Conservation (phyloP, 2,888 invertebrate species). For the Torymus texanus region DNA sequence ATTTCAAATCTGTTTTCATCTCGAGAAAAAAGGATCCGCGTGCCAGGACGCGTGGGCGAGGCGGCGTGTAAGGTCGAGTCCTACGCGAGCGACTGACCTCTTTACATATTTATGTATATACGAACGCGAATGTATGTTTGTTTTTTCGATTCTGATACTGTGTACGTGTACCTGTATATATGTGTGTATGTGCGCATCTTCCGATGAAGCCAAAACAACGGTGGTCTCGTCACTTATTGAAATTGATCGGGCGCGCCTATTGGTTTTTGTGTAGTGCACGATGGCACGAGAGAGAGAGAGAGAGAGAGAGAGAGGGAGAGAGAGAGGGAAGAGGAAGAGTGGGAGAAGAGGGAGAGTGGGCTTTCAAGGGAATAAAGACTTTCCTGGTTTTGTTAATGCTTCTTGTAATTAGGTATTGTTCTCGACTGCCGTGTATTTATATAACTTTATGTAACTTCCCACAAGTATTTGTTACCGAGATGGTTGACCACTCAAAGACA, state of each 20-base stretch:
- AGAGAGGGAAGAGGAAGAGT: too few species aligned
- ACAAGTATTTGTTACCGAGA: too few species aligned
- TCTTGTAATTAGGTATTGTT: too few species aligned
- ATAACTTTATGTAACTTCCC: too few species aligned
- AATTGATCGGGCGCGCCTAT: neutral
- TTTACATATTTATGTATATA: slow-evolving; percentile 52
- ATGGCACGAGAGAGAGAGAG: neutral
- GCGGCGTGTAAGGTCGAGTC: slow-evolving; percentile 47
- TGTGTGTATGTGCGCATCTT: neutral
- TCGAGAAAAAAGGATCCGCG: too few species aligned
- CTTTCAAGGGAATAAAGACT: neutral
- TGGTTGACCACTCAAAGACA: too few species aligned
- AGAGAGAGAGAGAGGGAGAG: neutral
- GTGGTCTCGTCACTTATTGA: slow-evolving; percentile 30
- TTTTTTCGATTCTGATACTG: too few species aligned
- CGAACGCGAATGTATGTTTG: neutral
- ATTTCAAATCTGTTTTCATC: too few species aligned
- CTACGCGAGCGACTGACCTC: slow-evolving; percentile 58
- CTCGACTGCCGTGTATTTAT: too few species aligned
- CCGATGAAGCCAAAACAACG: neutral
- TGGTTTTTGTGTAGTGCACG: slow-evolving; percentile 40
- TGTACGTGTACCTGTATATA: too few species aligned
- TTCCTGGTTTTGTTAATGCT: too few species aligned
- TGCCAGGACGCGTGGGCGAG: too few species aligned
- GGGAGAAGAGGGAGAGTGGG: neutral